phyloP scores from a whole-genome alignment of 2,113 vertebrate genomes.

The Siphamia tubifer region DNA sequence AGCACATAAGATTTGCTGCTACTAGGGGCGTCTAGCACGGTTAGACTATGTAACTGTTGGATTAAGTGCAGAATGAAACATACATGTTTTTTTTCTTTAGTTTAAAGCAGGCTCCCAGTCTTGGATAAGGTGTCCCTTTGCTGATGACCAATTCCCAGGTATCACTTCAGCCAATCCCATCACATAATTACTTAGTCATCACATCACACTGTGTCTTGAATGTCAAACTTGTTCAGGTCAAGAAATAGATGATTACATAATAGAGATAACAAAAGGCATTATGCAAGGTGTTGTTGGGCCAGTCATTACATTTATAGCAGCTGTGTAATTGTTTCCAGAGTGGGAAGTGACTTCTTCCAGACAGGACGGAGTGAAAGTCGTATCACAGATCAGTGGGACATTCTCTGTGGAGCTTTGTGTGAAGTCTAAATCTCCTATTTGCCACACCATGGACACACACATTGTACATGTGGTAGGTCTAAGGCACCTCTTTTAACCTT shows the following conservation, averaged over 20 bases:
- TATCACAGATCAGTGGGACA: constrained; percentile 36
- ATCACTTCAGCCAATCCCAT: not conserved
- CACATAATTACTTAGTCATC: no score
- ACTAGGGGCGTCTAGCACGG: no score
- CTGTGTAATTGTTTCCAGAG: constrained; percentile 25
- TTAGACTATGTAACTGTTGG: no score
- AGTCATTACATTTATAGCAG: not conserved
- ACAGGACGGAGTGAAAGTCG: constrained; percentile 25
- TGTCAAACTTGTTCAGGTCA: no score
- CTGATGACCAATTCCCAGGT: constrained; percentile 80
- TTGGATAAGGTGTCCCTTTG: constrained; percentile 87
- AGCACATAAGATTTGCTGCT: no score
- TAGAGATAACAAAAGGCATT: not conserved
- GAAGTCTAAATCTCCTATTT: not conserved
- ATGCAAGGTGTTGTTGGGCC: not conserved
- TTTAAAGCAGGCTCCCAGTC: constrained; percentile 73
- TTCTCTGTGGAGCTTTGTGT: constrained; percentile 60
- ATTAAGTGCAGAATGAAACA: not conserved
- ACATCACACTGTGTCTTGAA: no score
- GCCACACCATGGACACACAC: constrained; percentile 8
- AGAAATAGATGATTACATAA: not conserved
- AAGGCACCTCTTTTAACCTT: no score
- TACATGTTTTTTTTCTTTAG: constrained; percentile 60
- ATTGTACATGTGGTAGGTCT: constrained; percentile 61
- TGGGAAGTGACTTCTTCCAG: constrained; percentile 44